Conservation (phyloP, 2,797 vertebrate species). For the Ptychadena robeensis region DNA sequence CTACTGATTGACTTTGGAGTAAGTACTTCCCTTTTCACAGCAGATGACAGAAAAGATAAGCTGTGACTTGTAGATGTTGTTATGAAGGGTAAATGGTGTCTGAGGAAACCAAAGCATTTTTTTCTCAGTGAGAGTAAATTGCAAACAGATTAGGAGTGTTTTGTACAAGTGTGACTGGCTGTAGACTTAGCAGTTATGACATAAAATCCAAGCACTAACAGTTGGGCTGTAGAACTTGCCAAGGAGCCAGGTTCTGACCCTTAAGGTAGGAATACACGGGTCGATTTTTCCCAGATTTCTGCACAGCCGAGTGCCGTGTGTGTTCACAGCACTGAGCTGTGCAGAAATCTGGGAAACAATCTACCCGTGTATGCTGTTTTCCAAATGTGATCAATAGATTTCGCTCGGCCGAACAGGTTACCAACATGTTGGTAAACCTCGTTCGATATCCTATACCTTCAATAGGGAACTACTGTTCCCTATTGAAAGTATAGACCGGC, state of each 20-base stretch:
- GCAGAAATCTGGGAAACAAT: no score
- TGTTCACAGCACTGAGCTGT: no score
- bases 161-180: not conserved
- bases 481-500: no score
- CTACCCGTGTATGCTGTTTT: no score
- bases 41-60: conserved; percentile 13
- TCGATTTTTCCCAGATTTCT: no score
- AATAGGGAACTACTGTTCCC: no score
- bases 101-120: conserved; percentile 6
- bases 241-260: not conserved
- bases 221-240: not conserved
- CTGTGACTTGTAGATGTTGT: not conserved
- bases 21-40: conserved; percentile 28
- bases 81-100: not conserved
- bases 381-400: no score
- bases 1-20: conserved; percentile 20
- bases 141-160: not conserved
- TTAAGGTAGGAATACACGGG: no score
- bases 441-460: no score
- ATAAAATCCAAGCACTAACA: not conserved
- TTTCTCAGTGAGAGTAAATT: not conserved
- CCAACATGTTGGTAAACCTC: no score
- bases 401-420: no score
- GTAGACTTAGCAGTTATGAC: not conserved
- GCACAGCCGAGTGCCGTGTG: no score